Evolutionary conservation across 1,140 invertebrate species (phyloP).

Genomic region (Diabrotica undecimpunctata): DNA sequence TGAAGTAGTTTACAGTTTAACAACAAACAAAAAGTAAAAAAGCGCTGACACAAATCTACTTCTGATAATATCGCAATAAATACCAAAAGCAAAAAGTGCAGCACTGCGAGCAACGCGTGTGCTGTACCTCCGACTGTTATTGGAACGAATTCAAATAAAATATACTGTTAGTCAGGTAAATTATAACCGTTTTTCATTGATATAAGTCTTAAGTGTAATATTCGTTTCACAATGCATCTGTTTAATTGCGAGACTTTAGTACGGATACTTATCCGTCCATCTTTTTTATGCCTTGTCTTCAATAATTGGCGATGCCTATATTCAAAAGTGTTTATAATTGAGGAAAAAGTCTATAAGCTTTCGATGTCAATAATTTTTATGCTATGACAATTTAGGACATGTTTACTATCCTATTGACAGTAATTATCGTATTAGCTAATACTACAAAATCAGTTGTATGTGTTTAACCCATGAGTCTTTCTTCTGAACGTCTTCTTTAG

Average conservation of each 20-base stretch:
- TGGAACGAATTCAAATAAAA: slow-evolving; percentile 13
- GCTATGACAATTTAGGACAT: too few relatives aligned
- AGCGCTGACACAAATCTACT: slow-evolving; percentile 18
- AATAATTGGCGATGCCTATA: too few relatives aligned
- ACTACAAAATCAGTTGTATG: too few relatives aligned
- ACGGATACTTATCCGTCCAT: not conserved
- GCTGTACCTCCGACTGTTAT: not conserved
- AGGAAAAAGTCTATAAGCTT: too few relatives aligned
- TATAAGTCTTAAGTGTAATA: slow-evolving; percentile 27
- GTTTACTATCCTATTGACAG: too few relatives aligned
- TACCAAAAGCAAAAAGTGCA: not conserved
- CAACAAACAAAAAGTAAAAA: not conserved
- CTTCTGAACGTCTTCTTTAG: too few relatives aligned
- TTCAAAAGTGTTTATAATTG: too few relatives aligned
- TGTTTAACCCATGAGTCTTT: too few relatives aligned
- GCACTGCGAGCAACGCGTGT: not conserved
- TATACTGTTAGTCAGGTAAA: slow-evolving; percentile 21
- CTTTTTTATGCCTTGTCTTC: too few relatives aligned
- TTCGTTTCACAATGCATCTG: slow-evolving; percentile 25
- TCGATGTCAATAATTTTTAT: too few relatives aligned
- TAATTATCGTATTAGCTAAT: too few relatives aligned
- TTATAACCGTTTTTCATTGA: slow-evolving; percentile 21
- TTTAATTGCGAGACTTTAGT: slow-evolving; percentile 10
- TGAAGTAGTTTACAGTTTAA: too few relatives aligned
- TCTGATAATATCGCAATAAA: not conserved